These are phyloP conservation scores for Dolichopus griseipennis DNA, from an alignment of 2,888 invertebrate species.

Conservation along the genomic window DNA sequence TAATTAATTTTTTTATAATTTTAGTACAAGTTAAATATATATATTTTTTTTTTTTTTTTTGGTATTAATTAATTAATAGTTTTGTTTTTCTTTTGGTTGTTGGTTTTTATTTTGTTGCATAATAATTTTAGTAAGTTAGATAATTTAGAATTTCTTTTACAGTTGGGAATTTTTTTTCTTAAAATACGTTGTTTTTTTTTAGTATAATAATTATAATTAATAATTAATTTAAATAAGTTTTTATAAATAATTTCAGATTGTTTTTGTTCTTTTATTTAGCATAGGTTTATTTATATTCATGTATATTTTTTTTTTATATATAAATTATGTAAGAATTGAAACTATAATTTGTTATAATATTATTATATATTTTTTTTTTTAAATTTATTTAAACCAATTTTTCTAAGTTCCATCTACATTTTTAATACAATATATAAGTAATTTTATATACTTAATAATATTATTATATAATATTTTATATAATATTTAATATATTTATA, in stretches of 20 bases:
- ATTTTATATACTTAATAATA: no score
- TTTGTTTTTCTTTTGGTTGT: background rate
- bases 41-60: no score
- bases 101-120: slow-evolving; percentile 13
- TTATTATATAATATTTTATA: no score
- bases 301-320: no score
- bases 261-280: background rate
- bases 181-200: background rate
- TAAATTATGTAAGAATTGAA: no score
- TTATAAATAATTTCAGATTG: background rate
- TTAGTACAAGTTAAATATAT: background rate
- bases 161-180: slow-evolving; percentile 16
- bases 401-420: no score
- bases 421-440: no score
- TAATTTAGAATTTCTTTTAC: slow-evolving; percentile 22
- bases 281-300: no score
- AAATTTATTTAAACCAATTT: no score
- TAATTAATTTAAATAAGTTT: background rate
- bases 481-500: no score
- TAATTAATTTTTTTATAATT: background rate
- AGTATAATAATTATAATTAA: slow-evolving; percentile 9
- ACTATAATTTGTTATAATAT: no score
- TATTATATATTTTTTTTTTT: no score
- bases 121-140: slow-evolving; percentile 9
- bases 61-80: background rate